These are phyloP conservation scores for Idaea dimidiata DNA, from an alignment of 2,888 invertebrate species.

Conservation along the genomic window DNA sequence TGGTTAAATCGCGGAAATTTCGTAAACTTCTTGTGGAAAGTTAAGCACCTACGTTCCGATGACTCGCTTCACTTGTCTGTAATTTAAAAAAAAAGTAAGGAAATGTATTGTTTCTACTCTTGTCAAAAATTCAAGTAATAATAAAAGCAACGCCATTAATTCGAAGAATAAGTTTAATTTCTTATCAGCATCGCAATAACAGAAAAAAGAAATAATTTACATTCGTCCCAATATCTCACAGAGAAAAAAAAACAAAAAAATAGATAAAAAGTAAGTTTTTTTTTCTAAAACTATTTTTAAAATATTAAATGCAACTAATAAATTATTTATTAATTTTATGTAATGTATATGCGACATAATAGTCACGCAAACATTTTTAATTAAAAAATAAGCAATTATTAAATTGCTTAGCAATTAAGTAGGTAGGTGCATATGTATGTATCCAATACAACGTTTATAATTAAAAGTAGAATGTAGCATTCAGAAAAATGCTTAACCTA, in stretches of 20 bases:
- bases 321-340: too few relatives aligned
- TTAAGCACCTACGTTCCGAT: neutral
- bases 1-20: neutral
- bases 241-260: too few relatives aligned
- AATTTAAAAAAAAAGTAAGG: neutral
- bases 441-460: conserved; percentile 16
- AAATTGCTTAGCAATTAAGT: neutral
- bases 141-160: too few relatives aligned
- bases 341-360: conserved; percentile 8
- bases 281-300: too few relatives aligned
- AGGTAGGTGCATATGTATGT: neutral
- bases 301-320: too few relatives aligned
- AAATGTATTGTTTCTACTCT: neutral
- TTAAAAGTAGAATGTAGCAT: conserved; percentile 17
- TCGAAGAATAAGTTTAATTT: too few relatives aligned
- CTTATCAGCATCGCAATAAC: too few relatives aligned
- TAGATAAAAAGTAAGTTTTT: too few relatives aligned
- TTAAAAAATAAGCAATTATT: conserved; percentile 5
- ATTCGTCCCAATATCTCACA: too few relatives aligned
- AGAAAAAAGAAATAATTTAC: too few relatives aligned
- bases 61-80: neutral
- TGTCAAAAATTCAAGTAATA: too few relatives aligned
- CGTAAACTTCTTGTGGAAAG: neutral
- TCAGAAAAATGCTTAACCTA: conserved; percentile 11
- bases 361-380: conserved; percentile 3